Base-by-base conservation (phyloP, 2,888 invertebrate genomes). In the Habroteleia sp. region DNA sequence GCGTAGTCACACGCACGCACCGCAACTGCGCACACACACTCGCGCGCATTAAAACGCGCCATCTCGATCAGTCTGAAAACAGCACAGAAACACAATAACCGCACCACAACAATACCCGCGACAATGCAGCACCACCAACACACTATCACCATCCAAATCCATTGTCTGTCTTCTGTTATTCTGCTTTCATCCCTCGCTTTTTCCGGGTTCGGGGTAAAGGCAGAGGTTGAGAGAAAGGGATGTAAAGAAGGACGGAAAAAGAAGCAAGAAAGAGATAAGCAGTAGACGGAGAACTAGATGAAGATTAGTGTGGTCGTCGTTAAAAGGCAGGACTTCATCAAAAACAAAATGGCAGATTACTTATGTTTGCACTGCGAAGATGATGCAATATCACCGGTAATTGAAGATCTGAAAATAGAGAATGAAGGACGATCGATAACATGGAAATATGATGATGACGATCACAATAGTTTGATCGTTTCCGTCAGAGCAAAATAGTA, bases 21-120 rank as follows among this genome's bases (percentile, higher is more conserved):
- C 54, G 42, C 54, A 48, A 63, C 41, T 56, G 35, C 50, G 63
- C 58, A 29, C 29, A 71, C 68, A 65, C 80, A 79, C 80, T 79
- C 80, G 79, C 80, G 79, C 80, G 79, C 77, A 72, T 72, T 54
- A 69, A 68, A 78, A 80, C 81, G 78, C 80, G 82, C 82, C 81
- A 83, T 81, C 82, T 83, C 83, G 82, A 84, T 85, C 85, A 83
- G 83, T 84, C 84, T 85, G 85, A 84, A 86, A 86, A 86, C 86
- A 85, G 82, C 82, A 78, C 77, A 66, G 79, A 76, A 78, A 85
- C 83, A 86, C 86, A 87, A 86, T 86, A 81, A 86, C 86, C 84
- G 80, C 78, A 80, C 82, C 58, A 58, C 76, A 74, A 77, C 73
- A 75, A 77, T 75, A 31, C 74, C 69, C 60, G 81, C 82, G 81